Percentiles rank a stretch among this genome's conserved stretches.
These are phyloP conservation scores for Astyanax mexicanus DNA, from an alignment of 2,797 vertebrate genomes.

Conservation along the genomic window DNA sequence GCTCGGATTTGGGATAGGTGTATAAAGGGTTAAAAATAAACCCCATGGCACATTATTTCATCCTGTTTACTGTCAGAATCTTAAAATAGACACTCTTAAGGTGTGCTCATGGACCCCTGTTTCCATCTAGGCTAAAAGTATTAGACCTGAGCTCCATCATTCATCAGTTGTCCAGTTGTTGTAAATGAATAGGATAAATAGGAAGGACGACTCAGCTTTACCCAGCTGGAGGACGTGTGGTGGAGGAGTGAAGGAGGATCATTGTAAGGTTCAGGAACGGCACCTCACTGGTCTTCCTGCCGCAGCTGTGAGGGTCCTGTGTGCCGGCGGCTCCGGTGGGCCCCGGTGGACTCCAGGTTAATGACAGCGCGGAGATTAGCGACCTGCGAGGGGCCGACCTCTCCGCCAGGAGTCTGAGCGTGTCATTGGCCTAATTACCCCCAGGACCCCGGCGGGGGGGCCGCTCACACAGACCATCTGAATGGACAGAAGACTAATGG, in stretches of 20 bases:
- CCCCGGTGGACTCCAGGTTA: conserved; percentile 75
- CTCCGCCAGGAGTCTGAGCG: conserved; percentile 61
- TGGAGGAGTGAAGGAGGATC: conserved; percentile 71
- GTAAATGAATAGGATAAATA: too few species aligned
- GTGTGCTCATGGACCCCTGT: too few species aligned
- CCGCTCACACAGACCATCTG: conserved; percentile 49
- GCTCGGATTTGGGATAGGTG: too few species aligned
- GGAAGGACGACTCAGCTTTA: too few species aligned
- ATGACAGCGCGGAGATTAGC: conserved; percentile 80
- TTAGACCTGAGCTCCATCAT: too few species aligned
- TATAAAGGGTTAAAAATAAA: too few species aligned
- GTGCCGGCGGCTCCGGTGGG: conserved; percentile 47
- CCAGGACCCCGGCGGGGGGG: conserved; percentile 23
- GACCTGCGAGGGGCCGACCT: conserved; percentile 68
- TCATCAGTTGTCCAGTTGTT: too few species aligned
- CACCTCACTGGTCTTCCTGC: conserved; percentile 74
- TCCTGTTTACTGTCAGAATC: too few species aligned
- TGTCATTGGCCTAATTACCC: conserved; percentile 73
- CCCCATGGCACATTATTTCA: too few species aligned
- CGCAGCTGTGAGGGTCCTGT: conserved; percentile 64
- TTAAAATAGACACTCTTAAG: too few species aligned
- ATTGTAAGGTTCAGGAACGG: conserved; percentile 76
- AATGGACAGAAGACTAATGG: conserved; percentile 57
- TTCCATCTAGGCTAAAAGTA: too few species aligned
- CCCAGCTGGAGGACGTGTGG: conserved; percentile 48